A percentile compares a stretch with the other conserved stretches of the same genome.
These are phyloP conservation scores for Platygyra sinensis DNA, from an alignment of 64 coral and sea anemone species.

Conservation along the genomic window DNA sequence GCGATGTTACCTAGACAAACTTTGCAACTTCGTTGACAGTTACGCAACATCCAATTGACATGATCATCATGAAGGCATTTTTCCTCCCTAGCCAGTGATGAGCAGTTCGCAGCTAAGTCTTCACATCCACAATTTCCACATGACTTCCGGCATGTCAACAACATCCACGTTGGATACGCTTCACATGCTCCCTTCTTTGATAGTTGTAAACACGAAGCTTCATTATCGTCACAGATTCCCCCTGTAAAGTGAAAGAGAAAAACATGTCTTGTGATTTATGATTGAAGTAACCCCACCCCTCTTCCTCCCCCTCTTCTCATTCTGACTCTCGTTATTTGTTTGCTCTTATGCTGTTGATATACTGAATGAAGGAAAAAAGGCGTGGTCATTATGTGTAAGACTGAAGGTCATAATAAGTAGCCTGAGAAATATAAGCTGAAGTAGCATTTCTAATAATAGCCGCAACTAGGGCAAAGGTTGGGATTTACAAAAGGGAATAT, in stretches of 20 bases:
- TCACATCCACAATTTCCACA: constrained; percentile 63
- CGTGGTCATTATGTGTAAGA: too few species aligned
- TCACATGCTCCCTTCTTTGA: constrained; percentile 12
- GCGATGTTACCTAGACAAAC: constrained; percentile 55
- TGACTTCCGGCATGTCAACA: constrained; percentile 36
- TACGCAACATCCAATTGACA: constrained; percentile 58
- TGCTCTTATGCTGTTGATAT: too few species aligned
- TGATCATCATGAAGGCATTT: constrained; percentile 37
- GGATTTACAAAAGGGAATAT: too few species aligned
- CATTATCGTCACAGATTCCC: neutral
- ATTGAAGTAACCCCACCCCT: too few species aligned
- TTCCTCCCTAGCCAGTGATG: neutral
- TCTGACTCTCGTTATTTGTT: too few species aligned
- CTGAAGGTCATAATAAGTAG: too few species aligned
- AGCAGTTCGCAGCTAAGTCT: constrained; percentile 58
- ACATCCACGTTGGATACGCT: neutral
- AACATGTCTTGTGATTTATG: too few species aligned
- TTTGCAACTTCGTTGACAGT: constrained; percentile 57
- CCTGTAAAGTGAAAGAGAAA: too few species aligned
- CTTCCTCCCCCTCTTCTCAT: too few species aligned
- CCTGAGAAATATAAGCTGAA: neutral
- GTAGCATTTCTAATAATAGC: neutral
- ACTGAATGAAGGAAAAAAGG: too few species aligned
- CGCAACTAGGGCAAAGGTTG: too few species aligned
- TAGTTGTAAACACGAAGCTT: neutral